Base-by-base conservation (phyloP, 2,113 vertebrate species). In the Chlorodrepanis virens region DNA sequence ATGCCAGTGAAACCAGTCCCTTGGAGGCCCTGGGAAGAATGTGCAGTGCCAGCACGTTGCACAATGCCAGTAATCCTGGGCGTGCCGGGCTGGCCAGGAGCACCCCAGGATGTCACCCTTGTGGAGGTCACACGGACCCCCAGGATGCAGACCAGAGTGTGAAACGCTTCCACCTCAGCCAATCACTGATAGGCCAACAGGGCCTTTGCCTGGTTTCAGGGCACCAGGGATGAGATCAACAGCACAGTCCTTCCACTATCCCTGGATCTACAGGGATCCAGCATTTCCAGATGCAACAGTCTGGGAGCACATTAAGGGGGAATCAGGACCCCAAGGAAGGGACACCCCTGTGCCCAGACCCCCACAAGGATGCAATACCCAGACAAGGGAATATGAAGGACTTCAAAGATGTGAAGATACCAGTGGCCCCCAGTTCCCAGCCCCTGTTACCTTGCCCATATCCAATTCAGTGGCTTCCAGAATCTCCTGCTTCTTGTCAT, bases 401-500 rank as follows among this genome's bases (percentile, higher is more conserved):
- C 8, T 33, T 54, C 13, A 4, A 29, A 56, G 11, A 74, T 4
- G 6, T 3, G 2, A n/a, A n/a, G n/a, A 65, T 7, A 5, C 11
- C 12, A 1, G 31, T 27, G 11, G 14, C 25, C 39, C n/a, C 31
- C 18, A 35, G 6, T 60, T n/a, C 65, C n/a, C 3, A 0, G 27
- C 16, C 17, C 33, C 31, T 76, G 86, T 94, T 94, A 99, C 99
- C 99, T 99, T 99, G 54, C 78, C 91, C 17, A 99, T 96, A 74
- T 99, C 99, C 76, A 95, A 63, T 24, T 98, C 97, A 21, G 98
- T 85, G 1, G 98, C 98, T 2, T 98, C 90, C 39, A 98, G 19
- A 68, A 99, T 97, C 42, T 65, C 96, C 31, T 97, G 29, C 96
- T 98, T 98, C 33, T 99, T 98, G 4, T 99, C 99, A 7, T 92